A percentile compares a stretch with the other conserved stretches of the same genome.
phyloP scores from a whole-genome alignment of 2,113 vertebrate genomes.

The Laticauda colubrina region DNA sequence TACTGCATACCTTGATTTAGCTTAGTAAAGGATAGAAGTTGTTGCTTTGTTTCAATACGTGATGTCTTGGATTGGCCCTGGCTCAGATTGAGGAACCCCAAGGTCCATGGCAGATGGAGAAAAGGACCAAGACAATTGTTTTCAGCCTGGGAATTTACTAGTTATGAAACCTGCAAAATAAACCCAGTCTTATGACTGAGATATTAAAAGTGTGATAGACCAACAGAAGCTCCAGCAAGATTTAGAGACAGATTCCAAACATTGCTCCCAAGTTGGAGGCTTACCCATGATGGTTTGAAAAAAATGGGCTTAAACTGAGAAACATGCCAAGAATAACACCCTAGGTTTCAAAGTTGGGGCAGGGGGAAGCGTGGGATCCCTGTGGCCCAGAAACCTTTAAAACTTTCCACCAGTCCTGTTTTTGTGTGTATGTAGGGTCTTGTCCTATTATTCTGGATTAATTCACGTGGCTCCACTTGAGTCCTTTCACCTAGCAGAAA shows the following conservation, averaged over 20 bases:
- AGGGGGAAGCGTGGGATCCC: not conserved
- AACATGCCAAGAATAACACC: conserved; percentile 12
- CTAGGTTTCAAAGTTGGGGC: conserved; percentile 1
- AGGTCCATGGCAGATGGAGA: not conserved
- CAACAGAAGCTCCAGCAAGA: not conserved
- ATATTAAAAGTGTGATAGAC: not conserved
- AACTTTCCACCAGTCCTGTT: not conserved
- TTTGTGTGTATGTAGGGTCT: not conserved
- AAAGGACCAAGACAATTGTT: not conserved
- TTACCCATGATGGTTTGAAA: not conserved
- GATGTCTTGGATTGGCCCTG: not conserved
- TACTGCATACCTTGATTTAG: not conserved
- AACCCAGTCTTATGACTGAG: not conserved
- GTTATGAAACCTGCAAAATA: not conserved
- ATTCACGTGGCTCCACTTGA: not conserved
- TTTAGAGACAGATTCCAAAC: conserved; percentile 14
- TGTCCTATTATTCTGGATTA: conserved; percentile 21
- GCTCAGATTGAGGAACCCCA: not conserved
- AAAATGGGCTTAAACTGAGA: not conserved
- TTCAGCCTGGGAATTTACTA: not conserved
- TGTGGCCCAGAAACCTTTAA: not conserved
- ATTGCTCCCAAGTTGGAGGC: not conserved
- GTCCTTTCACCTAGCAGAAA: not conserved
- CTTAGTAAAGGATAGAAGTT: not conserved
- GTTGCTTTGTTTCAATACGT: not conserved